Base-by-base conservation (phyloP, 37 sponge, comb jelly and placozoan genomes). In the Mnemiopsis leidyi region DNA sequence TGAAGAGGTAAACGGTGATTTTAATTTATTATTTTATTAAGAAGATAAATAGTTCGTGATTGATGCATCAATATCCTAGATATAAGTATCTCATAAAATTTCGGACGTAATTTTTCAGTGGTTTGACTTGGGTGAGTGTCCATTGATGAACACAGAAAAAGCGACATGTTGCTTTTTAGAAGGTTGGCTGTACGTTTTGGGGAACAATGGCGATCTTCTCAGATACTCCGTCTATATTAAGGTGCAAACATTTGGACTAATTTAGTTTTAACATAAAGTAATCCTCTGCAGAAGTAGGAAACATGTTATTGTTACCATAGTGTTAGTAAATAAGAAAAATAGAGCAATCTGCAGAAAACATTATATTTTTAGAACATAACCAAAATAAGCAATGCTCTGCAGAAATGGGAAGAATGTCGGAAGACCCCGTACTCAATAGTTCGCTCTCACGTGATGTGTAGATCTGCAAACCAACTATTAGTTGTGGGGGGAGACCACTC, bases 41-140 rank as follows among this genome's bases (percentile, higher is more conserved):
- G n/a, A n/a, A n/a, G n/a, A n/a, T n/a, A n/a, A n/a, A n/a, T n/a
- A n/a, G n/a, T n/a, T n/a, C n/a, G n/a, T n/a, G n/a, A n/a, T n/a
- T n/a, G n/a, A n/a, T n/a, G n/a, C n/a, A 21, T 67, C 68, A 21
- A 13, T 67, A 13, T 67, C 68, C 20, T 67, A 21, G 20, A 20
- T 67, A 67, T 21, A 67, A 67, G 68, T 67, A 67, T 21, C 68
- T 21, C 13, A 21, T 20, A 21, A 13, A 67, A 13, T 20, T 67
- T 71, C 3, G n/a, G 20, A 71, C 75, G 3, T 23, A n/a, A 71
- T 13, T 13, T 71, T 71, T 71, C 75, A 71, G 75, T 71, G 75
- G 75, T 71, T 71, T 71, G 75, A 71, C n/a, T 28, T 71, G 30
- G 75, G 75, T 7, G 75, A 71, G 20, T 71, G 75, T 28, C 75